A percentile compares a stretch with the other conserved stretches of the same genome.
Conservation (phyloP, 2,888 invertebrate genomes). For the Chymomyza amoena region DNA sequence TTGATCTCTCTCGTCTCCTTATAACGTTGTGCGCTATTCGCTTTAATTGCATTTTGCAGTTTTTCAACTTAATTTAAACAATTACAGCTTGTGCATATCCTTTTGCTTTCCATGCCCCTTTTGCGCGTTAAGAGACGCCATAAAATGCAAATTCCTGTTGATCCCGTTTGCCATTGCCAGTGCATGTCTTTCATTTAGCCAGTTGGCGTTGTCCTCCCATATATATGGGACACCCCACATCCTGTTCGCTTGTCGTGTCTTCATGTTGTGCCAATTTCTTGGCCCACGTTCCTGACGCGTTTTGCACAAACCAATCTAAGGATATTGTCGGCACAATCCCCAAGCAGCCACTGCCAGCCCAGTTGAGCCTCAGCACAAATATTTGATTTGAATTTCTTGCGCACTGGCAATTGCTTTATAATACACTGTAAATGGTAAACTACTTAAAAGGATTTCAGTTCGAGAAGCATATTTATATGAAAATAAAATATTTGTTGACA, state of each 20-base stretch:
- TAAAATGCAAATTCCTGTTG: constrained; percentile 73
- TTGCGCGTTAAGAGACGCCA: constrained; percentile 62
- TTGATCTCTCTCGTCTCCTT: neutral
- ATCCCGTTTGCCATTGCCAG: constrained; percentile 67
- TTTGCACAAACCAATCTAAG: constrained; percentile 69
- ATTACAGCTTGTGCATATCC: constrained; percentile 31
- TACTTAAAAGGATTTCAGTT: neutral
- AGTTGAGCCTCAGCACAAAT: constrained; percentile 50
- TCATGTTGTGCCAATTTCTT: constrained; percentile 62
- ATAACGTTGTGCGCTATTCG: neutral
- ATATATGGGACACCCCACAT: no score
- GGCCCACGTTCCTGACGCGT: constrained; percentile 51
- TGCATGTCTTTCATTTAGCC: constrained; percentile 64
- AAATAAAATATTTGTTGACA: no score
- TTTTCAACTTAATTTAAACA: constrained; percentile 61
- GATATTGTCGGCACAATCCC: constrained; percentile 64
- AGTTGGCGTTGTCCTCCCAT: neutral
- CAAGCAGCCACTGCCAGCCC: constrained; percentile 27
- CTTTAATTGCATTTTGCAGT: constrained; percentile 53
- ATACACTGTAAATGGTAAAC: constrained; percentile 19
- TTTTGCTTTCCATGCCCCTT: neutral
- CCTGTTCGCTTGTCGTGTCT: constrained; percentile 53
- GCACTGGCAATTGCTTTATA: constrained; percentile 3
- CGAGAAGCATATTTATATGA: no score
- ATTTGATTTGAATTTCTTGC: constrained; percentile 59